These are phyloP conservation scores for Pyrrhia umbra DNA, from an alignment of 2,888 invertebrate species.

Conservation along the genomic window DNA sequence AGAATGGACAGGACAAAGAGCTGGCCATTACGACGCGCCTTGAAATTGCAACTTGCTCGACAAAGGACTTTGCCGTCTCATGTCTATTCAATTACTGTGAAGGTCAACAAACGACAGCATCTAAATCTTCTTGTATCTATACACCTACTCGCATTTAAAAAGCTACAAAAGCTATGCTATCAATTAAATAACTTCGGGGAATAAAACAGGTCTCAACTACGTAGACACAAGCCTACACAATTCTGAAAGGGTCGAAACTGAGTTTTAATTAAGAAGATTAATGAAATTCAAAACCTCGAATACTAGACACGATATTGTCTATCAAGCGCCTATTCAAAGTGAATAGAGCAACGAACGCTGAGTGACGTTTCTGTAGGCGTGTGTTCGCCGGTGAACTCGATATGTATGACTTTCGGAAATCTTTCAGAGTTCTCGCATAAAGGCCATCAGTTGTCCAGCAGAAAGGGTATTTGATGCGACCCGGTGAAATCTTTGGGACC, in stretches of 20 bases:
- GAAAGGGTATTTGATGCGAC: conserved; percentile 59
- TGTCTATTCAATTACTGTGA: conserved; percentile 81
- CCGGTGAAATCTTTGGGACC: conserved; percentile 58
- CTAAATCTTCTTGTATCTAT: conserved; percentile 33
- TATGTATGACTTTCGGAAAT: conserved; percentile 51
- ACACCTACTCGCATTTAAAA: background rate
- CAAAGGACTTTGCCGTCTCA: conserved; percentile 81
- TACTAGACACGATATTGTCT: conserved; percentile 42
- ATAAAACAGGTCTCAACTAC: background rate
- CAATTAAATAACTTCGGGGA: background rate
- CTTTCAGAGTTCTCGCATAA: conserved; percentile 35
- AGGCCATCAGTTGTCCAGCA: conserved; percentile 51
- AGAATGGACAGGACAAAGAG: conserved; percentile 73
- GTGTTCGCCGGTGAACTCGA: conserved; percentile 18
- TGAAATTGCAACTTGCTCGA: conserved; percentile 75
- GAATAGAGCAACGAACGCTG: conserved; percentile 45
- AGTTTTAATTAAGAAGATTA: conserved; percentile 57
- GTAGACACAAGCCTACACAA: background rate
- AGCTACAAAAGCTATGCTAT: background rate
- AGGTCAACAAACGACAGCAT: conserved; percentile 72
- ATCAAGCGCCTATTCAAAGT: conserved; percentile 50
- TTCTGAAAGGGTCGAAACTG: conserved; percentile 25
- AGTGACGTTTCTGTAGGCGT: conserved; percentile 57
- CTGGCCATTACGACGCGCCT: conserved; percentile 72
- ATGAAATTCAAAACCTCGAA: conserved; percentile 45